These are phyloP conservation scores for Alethe castanea DNA, from an alignment of 2,113 vertebrate genomes.

Conservation along the genomic window DNA sequence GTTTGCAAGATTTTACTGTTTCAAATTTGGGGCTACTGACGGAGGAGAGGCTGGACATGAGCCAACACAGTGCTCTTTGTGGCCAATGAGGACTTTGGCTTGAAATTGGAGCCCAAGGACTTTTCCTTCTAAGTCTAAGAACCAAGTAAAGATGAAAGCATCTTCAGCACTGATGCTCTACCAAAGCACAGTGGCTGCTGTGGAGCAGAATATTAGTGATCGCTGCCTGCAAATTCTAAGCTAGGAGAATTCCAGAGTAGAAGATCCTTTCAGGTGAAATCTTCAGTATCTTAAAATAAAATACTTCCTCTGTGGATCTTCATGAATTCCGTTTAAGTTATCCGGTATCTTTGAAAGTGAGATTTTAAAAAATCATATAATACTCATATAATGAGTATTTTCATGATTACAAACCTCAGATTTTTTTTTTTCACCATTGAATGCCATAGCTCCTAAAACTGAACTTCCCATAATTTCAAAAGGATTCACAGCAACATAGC, in stretches of 20 bases:
- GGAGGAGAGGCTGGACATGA: not conserved
- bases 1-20: not conserved
- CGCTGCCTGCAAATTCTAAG: not conserved
- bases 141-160: not conserved
- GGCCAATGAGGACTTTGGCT: not conserved
- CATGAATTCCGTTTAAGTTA: not conserved
- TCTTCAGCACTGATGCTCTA: not conserved
- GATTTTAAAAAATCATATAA: not conserved
- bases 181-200: not conserved
- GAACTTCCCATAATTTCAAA: not conserved
- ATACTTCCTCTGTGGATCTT: not conserved
- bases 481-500: not conserved
- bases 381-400: not conserved
- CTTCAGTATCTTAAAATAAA: not conserved
- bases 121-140: not conserved
- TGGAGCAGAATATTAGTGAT: not conserved
- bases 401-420: not conserved
- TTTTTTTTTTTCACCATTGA: not conserved
- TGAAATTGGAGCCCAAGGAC: not conserved
- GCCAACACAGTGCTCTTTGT: not conserved
- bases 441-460: not conserved
- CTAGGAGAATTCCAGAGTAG: not conserved
- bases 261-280: not conserved
- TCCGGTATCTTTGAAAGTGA: not conserved
- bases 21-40: not conserved